These are phyloP conservation scores for Drosophila lacteicornis DNA, from an alignment of 1,140 invertebrate species.

Conservation along the genomic window DNA sequence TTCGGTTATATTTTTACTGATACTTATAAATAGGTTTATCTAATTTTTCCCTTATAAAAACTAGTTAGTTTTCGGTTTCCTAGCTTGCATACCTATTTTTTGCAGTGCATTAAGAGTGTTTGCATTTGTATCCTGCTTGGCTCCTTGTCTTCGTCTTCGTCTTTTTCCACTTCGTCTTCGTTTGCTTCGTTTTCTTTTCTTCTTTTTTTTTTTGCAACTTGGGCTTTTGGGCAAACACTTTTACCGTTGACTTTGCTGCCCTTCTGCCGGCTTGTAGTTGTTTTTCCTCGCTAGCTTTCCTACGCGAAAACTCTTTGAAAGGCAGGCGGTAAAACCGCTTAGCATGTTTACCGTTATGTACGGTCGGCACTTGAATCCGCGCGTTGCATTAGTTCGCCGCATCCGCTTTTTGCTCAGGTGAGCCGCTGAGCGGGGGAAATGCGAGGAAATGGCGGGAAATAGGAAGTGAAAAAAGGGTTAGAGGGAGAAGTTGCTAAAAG, in stretches of 20 bases:
- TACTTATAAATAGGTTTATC: no score
- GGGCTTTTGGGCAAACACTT: constrained; percentile 65
- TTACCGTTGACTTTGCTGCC: constrained; percentile 69
- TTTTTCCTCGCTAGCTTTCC: constrained; percentile 14
- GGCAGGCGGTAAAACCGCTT: constrained; percentile 65
- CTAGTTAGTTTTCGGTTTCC: no score
- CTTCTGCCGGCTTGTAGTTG: constrained; percentile 15
- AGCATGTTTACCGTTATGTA: constrained; percentile 81
- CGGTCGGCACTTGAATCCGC: constrained; percentile 76
- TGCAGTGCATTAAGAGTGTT: constrained; percentile 58
- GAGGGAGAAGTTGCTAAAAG: constrained; percentile 4
- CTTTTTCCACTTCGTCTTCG: constrained; percentile 17
- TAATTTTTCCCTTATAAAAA: no score
- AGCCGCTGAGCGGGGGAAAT: constrained; percentile 11
- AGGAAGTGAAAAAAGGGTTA: constrained; percentile 17
- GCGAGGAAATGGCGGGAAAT: constrained; percentile 17
- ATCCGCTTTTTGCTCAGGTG: constrained; percentile 34
- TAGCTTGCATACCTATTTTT: neutral
- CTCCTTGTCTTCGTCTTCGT: constrained; percentile 25
- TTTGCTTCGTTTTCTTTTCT: constrained; percentile 20
- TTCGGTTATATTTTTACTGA: no score
- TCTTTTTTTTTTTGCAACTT: constrained; percentile 24
- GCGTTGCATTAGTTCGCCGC: constrained; percentile 77
- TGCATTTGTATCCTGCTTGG: constrained; percentile 67
- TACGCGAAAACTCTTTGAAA: constrained; percentile 25